These are phyloP conservation scores for Mormyrus hasselquistii DNA, from an alignment of 2,797 vertebrate species.

Conservation along the genomic window DNA sequence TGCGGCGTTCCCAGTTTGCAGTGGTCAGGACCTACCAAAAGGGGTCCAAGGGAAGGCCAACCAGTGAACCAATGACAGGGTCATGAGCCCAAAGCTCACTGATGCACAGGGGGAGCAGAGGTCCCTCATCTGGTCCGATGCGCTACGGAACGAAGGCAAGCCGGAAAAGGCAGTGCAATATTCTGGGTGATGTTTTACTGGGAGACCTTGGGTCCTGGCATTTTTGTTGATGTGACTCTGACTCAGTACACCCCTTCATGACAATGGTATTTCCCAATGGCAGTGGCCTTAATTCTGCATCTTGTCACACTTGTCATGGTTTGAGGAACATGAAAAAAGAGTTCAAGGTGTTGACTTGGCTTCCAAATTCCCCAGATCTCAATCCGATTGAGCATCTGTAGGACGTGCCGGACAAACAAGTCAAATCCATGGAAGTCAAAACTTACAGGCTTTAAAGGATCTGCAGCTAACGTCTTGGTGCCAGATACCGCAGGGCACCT, in stretches of 20 bases:
- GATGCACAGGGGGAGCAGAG: not conserved
- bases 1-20: not conserved
- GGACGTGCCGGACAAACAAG: not conserved
- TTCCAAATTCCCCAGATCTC: not conserved
- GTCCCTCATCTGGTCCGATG: not conserved
- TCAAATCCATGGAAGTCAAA: not conserved
- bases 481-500: not conserved
- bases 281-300: not conserved
- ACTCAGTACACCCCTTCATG: not conserved
- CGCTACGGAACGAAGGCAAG: not conserved
- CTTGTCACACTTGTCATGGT: not conserved
- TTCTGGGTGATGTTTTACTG: not conserved
- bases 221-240: not conserved
- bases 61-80: not conserved
- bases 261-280: not conserved
- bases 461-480: not conserved
- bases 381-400: not conserved
- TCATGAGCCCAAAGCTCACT: not conserved
- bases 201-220: not conserved
- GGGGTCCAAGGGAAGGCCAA: not conserved
- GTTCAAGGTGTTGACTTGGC: too few relatives aligned
- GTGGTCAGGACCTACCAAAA: not conserved
- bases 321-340: too few relatives aligned
- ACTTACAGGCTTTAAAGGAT: not conserved
- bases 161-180: not conserved